phyloP scores from a whole-genome alignment of 1,140 invertebrate genomes.

The Epicauta chinensis region DNA sequence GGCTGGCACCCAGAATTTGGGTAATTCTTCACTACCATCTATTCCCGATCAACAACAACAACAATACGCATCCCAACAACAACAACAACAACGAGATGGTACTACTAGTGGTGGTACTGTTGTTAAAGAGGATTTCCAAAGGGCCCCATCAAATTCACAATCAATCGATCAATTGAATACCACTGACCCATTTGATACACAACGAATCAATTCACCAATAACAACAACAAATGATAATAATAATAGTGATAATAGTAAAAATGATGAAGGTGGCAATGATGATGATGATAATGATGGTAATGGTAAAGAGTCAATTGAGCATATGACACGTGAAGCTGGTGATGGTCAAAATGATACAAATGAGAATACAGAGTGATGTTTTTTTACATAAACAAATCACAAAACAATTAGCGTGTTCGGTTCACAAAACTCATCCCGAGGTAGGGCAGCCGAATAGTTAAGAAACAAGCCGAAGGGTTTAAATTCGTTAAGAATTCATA shows the following conservation, averaged over 20 bases:
- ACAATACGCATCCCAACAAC: constrained; percentile 43
- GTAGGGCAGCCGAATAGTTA: no score
- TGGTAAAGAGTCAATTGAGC: constrained; percentile 42
- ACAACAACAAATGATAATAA: constrained; percentile 23
- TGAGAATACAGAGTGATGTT: constrained; percentile 33
- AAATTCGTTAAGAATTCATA: background rate
- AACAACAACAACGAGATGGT: constrained; percentile 40
- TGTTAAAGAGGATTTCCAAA: constrained; percentile 29
- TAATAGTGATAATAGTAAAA: background rate
- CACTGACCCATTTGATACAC: constrained; percentile 27
- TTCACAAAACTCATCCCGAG: no score
- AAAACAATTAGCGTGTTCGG: no score
- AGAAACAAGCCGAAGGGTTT: no score
- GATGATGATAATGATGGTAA: constrained; percentile 23
- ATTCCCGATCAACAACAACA: constrained; percentile 44
- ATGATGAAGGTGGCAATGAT: constrained; percentile 13
- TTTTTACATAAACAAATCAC: no score
- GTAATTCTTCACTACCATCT: constrained; percentile 15
- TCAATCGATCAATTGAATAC: constrained; percentile 32
- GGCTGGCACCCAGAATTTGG: constrained; percentile 37
- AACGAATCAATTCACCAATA: constrained; percentile 11
- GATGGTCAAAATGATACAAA: constrained; percentile 50
- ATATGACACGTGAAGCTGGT: constrained; percentile 53
- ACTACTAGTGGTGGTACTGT: constrained; percentile 17
- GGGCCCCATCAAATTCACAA: constrained; percentile 29